Evolutionary conservation across 2,888 invertebrate species (phyloP).

Genomic region (Acronicta psi): DNA sequence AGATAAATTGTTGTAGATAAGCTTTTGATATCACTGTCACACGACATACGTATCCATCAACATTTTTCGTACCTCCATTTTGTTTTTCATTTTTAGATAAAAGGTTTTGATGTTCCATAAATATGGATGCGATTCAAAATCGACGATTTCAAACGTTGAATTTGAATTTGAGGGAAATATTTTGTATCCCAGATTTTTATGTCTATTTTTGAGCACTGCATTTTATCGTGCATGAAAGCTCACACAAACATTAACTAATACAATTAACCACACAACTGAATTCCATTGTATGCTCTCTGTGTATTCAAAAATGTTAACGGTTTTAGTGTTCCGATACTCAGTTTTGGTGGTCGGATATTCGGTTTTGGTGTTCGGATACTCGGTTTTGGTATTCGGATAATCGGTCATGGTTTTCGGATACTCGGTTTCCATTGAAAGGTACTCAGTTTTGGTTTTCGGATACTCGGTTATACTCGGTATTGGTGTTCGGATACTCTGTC

Average conservation of each 20-base stretch:
- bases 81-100: conserved; percentile 56
- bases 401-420: too few relatives aligned
- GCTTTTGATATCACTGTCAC: conserved; percentile 54
- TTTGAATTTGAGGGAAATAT: conserved; percentile 35
- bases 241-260: neutral
- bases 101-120: conserved; percentile 42
- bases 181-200: conserved; percentile 20
- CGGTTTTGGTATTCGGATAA: too few relatives aligned
- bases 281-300: too few relatives aligned
- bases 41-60: conserved; percentile 50
- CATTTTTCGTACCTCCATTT: conserved; percentile 28
- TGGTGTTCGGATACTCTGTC: too few relatives aligned
- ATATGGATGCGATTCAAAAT: conserved; percentile 46
- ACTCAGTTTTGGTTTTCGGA: too few relatives aligned
- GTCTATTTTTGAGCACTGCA: conserved; percentile 15
- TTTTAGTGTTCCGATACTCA: too few relatives aligned
- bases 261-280: too few relatives aligned
- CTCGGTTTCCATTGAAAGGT: too few relatives aligned
- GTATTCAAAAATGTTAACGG: too few relatives aligned
- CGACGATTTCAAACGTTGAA: conserved; percentile 29
- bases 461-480: too few relatives aligned
- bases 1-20: conserved; percentile 63
- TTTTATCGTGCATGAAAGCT: conserved; percentile 5
- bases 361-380: too few relatives aligned
- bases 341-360: too few relatives aligned